These are phyloP conservation scores for Meliscaeva auricollis DNA, from an alignment of 2,888 invertebrate genomes.

Conservation along the genomic window DNA sequence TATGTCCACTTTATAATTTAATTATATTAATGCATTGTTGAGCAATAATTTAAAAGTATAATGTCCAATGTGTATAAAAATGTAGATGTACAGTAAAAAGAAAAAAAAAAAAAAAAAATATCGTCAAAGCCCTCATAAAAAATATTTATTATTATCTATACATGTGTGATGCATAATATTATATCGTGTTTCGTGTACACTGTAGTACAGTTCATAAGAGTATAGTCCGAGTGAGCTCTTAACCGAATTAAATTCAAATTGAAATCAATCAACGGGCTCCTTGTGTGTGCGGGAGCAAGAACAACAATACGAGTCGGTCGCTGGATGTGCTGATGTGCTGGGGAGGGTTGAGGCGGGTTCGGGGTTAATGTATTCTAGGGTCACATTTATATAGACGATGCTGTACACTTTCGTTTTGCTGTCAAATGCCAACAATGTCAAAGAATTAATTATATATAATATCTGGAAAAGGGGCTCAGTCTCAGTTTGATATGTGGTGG, in stretches of 20 bases:
- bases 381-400: conserved; percentile 37
- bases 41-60: conserved; percentile 41
- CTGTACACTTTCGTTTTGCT: conserved; percentile 61
- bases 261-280: conserved; percentile 73
- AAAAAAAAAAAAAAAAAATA: not conserved
- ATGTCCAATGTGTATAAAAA: not conserved
- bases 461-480: conserved; percentile 40
- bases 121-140: conserved; percentile 27
- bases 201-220: not conserved
- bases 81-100: not conserved
- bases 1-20: conserved; percentile 55
- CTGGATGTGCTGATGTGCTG: not conserved
- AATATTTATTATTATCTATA: conserved; percentile 5
- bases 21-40: conserved; percentile 52
- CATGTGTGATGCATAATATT: not conserved
- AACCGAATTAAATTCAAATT: conserved; percentile 76
- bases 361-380: conserved; percentile 72
- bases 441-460: conserved; percentile 61
- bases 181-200: not conserved
- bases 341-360: conserved; percentile 33
- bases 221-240: conserved; percentile 71
- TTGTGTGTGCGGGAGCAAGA: conserved; percentile 55
- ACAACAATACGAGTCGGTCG: conserved; percentile 1
- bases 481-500: conserved; percentile 35
- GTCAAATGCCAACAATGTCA: conserved; percentile 73